Evolutionary conservation across 2,797 vertebrate genomes (phyloP), one percentile per base, ranked within the genome.

Genomic region (Sphenodon punctatus): DNA sequence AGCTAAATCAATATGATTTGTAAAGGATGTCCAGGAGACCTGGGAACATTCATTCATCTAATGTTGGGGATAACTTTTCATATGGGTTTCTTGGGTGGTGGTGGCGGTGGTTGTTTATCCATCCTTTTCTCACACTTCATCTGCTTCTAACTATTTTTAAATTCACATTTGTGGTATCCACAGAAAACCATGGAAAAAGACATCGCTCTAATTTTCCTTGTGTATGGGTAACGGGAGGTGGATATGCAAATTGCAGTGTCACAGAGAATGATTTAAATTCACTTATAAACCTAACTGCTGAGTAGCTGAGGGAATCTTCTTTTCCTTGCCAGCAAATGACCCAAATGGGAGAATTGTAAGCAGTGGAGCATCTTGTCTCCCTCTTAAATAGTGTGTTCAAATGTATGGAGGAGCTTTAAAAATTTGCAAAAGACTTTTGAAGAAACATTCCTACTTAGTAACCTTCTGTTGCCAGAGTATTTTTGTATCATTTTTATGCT

Each of bases 221-320:
- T 36, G 6, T 71, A 63, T 85, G 82, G 51, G 91, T 89, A 82
- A 0, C 51, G 68, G 59, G 78, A 78, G 58, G 55, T 80, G 78
- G 79, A 59, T 63, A 32, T 78, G 59, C 82, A 82, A 48, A 85
- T 82, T 55, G 19, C 59, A 79, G 80, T 13, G 82, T 87, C 86
- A 88, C 89, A 82, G 88, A 76, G 86, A 88, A 83, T 87, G 88
- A 86, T 88, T 91, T 90, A 74, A 78, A 66, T 74, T 86, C 74
- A 66, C 79, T 91, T 78, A 81, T 80, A 86, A 41, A 71, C 90
- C 78, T 86, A 79, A 75, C 84, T 85, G 34, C 63, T 89, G 84
- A 73, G 64, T 88, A 81, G 74, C 86, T 80, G 74, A 68, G 0
- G 3, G 71, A 80, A 91, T 80, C 43, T 61, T 71, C 49, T n/a